phyloP scores from a whole-genome alignment of 2,888 invertebrate species.

The Camponotus fellah region DNA sequence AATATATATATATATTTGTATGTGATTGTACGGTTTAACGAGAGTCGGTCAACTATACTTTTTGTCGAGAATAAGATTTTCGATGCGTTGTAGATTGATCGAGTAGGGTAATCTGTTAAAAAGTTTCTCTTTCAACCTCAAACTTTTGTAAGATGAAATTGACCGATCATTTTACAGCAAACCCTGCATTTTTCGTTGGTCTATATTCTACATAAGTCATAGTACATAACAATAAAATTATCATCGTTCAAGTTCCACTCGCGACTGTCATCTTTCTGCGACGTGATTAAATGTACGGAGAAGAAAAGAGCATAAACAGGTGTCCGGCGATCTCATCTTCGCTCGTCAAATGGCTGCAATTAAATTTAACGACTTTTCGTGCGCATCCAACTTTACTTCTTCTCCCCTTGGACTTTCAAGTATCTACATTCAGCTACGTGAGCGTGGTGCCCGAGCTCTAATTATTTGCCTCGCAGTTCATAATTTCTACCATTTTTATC shows the following conservation, averaged over 20 bases:
- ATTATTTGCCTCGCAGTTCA: conserved; percentile 43
- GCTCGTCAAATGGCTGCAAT: conserved; percentile 72
- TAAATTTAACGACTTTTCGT: conserved; percentile 79
- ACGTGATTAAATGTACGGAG: conserved; percentile 49
- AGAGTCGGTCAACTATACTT: neutral
- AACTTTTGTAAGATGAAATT: neutral
- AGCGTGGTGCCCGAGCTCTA: conserved; percentile 46
- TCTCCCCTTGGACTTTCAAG: conserved; percentile 59
- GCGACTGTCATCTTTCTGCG: neutral
- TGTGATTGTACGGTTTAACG: neutral
- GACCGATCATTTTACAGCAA: neutral
- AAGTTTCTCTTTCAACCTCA: neutral
- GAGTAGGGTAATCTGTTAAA: conserved; percentile 14
- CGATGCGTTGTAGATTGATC: conserved; percentile 10
- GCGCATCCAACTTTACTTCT: conserved; percentile 71
- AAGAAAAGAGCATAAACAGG: conserved; percentile 80
- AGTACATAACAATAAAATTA: neutral
- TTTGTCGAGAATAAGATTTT: conserved; percentile 20
- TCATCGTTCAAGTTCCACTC: conserved; percentile 7
- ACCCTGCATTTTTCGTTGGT: neutral
- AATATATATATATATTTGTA: neutral
- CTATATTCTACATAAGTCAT: neutral
- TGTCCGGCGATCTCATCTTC: conserved; percentile 73
- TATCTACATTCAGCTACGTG: conserved; percentile 44
- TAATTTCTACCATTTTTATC: conserved; percentile 54